Conservation (phyloP, 2,113 vertebrate genomes). For the Ranitomeya imitator region DNA sequence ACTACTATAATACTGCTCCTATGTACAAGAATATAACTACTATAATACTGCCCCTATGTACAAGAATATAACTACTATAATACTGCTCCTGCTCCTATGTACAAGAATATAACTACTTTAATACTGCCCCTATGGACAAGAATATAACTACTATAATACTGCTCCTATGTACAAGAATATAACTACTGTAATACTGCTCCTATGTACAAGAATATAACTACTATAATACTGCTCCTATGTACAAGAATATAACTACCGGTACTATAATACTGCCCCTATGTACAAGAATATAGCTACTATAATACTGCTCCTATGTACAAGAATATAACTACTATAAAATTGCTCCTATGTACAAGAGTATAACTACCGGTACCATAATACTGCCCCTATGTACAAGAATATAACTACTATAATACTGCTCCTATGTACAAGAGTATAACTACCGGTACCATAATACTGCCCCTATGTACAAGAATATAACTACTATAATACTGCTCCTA, state of each 20-base stretch:
- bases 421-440: no score
- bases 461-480: no score
- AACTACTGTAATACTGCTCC: background rate
- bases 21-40: no score
- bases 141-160: background rate
- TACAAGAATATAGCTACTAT: background rate
- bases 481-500: no score
- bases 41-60: no score
- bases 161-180: background rate
- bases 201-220: background rate
- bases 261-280: constrained; percentile 7
- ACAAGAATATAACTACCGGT: constrained; percentile 2
- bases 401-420: background rate
- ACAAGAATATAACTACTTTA: no score
- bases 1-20: no score
- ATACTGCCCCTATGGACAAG: no score
- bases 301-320: background rate
- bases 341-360: background rate
- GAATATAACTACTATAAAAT: constrained; percentile 7
- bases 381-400: background rate
- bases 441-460: no score
- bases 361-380: constrained; percentile 6
- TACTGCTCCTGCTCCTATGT: no score
- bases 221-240: background rate
- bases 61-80: no score